Evolutionary conservation across 2,797 vertebrate species (phyloP), one percentile per base, ranked within the genome.

Genomic region (Lithobates sylvaticus): DNA sequence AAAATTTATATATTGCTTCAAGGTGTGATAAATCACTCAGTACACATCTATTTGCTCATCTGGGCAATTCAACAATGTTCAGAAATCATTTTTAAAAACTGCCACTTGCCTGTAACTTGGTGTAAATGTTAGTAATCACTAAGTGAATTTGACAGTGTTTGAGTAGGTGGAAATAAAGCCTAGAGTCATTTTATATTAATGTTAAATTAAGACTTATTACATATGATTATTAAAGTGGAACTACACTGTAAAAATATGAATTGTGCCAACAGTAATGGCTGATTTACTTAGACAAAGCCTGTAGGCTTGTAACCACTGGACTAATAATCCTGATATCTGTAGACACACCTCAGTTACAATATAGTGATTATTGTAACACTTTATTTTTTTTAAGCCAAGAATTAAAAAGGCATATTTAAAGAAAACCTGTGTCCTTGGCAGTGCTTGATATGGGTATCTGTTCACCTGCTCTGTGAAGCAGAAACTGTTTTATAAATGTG

Each of bases 21-120:
- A 80, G 71, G 84, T 81, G 77, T 32, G 71, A 85, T 85, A 85
- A 78, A 84, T 78, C 76, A 78, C n/a, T 64, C 50, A 44, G n/a
- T 71, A 84, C 67, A 29, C 67, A 71, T 58, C 39, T 71, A 78
- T 78, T 39, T 15, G 65, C 61, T 76, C 65, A 68, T 50, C 81
- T 10, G 61, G 73, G 36, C 65, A 74, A 68, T 29, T 58, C 32
- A 65, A 70, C 32, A 42, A 78, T 32, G 26, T 78, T 58, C 68
- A 72, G 26, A 16, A 81, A 21, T 16, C 13, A 84, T 42, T 6
- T 34, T 29, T 42, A 44, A 69, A 58, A 70, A 42, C n/a, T 39
- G 71, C 16, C 76, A 32, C 42, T 42, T 29, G 73, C 73, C 26
- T 76, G 36, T 61, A 84, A 34, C 21, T 32, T 70, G 32, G 47